Evolutionary conservation across 2,113 vertebrate species (phyloP).

Genomic region (Indri indri): DNA sequence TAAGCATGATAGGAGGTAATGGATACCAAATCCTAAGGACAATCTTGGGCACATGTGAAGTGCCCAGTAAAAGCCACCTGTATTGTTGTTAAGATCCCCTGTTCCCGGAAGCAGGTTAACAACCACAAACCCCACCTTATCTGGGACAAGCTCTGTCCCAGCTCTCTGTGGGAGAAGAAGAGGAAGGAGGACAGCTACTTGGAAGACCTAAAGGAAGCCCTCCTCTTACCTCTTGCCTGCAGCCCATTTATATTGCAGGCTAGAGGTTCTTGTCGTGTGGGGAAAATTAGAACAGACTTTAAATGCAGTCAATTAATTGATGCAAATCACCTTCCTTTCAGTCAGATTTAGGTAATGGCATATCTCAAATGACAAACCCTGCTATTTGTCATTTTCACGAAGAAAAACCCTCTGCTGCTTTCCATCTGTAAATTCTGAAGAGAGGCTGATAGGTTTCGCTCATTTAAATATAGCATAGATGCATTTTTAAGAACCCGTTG

Average conservation of each 20-base stretch:
- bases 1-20: not conserved
- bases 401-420: slow-evolving; percentile 37
- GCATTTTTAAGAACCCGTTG: slow-evolving; percentile 49
- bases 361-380: slow-evolving; percentile 14
- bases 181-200: not conserved
- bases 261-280: not conserved
- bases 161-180: not conserved
- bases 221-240: not conserved
- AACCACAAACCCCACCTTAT: not conserved
- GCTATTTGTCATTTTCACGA: slow-evolving; percentile 47
- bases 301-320: not conserved
- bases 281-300: slow-evolving; percentile 20
- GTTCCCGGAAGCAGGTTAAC: not conserved
- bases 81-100: not conserved
- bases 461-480: slow-evolving; percentile 62
- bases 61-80: not conserved
- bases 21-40: not conserved
- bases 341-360: not conserved
- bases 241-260: not conserved
- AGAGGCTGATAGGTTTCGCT: slow-evolving; percentile 53
- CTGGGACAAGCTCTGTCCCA: not conserved
- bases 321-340: slow-evolving; percentile 38
- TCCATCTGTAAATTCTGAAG: slow-evolving; percentile 54
- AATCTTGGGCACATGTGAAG: not conserved
- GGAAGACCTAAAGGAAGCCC: not conserved